These are phyloP conservation scores for Cenopis cana DNA, from an alignment of 2,888 invertebrate genomes.

Conservation along the genomic window DNA sequence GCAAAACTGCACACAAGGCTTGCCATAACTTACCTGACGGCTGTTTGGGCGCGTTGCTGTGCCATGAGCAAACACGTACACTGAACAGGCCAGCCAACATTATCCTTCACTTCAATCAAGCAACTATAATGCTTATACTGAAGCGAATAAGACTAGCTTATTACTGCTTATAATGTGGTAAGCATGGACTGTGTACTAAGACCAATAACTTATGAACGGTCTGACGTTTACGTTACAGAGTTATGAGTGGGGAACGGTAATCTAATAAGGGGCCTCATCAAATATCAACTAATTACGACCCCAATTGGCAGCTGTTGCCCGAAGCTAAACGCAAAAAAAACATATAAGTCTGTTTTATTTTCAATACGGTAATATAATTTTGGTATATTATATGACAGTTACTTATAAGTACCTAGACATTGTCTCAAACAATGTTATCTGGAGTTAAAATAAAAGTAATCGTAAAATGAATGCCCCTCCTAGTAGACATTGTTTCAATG, in stretches of 20 bases:
- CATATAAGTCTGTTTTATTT: neutral
- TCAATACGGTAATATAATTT: no score
- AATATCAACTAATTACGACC: slow-evolving; percentile 23
- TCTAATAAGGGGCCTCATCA: slow-evolving; percentile 30
- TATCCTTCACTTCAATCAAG: neutral
- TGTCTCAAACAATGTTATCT: no score
- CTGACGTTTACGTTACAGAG: slow-evolving; percentile 54
- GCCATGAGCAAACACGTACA: slow-evolving; percentile 63
- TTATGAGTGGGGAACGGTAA: slow-evolving; percentile 46
- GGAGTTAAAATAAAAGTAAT: no score
- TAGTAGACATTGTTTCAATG: no score
- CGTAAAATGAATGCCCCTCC: no score
- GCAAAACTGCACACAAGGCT: slow-evolving; percentile 81
- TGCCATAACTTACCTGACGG: slow-evolving; percentile 74
- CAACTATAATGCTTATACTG: neutral
- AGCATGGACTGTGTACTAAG: slow-evolving; percentile 37
- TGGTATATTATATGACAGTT: no score
- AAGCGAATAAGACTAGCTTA: slow-evolving; percentile 30
- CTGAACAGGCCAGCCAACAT: slow-evolving; percentile 25
- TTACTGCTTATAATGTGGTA: neutral
- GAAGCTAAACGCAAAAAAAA: neutral
- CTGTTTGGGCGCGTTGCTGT: slow-evolving; percentile 72
- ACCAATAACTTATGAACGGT: slow-evolving; percentile 67
- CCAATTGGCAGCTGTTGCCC: slow-evolving; percentile 13
- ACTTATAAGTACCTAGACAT: no score